Conservation (phyloP, 2,113 vertebrate species). For the Nannobrachium achirus region DNA sequence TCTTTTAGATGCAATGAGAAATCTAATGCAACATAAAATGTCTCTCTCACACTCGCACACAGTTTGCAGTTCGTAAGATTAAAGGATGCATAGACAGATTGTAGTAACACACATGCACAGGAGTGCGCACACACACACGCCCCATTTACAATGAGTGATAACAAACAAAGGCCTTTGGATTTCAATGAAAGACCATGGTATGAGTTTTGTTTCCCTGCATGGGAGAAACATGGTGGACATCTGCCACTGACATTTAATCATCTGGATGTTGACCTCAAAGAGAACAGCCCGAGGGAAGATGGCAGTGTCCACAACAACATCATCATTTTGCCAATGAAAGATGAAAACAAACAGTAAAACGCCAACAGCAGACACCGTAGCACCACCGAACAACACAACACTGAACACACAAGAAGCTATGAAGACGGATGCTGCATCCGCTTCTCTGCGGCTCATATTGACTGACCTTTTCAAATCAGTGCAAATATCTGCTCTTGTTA, state of each 20-base stretch:
- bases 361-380: not conserved
- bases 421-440: constrained; percentile 21
- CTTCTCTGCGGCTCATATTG: not conserved
- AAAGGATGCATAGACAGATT: too few relatives aligned
- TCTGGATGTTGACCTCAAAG: too few relatives aligned
- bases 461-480: constrained; percentile 9
- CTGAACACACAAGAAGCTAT: constrained; percentile 1
- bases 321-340: not conserved
- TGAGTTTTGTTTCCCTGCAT: not conserved
- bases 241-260: too few relatives aligned
- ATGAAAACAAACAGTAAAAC: not conserved
- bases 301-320: constrained; percentile 1
- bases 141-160: too few relatives aligned
- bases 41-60: too few relatives aligned
- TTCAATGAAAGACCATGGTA: not conserved
- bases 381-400: not conserved
- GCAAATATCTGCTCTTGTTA: constrained; percentile 4
- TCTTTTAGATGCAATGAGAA: not conserved
- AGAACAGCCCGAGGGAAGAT: too few relatives aligned
- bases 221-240: too few relatives aligned
- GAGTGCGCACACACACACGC: too few relatives aligned
- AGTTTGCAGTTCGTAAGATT: too few relatives aligned
- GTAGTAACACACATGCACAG: too few relatives aligned
- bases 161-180: constrained; percentile 15
- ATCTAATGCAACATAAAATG: not conserved